Base-by-base conservation (phyloP, 2,888 invertebrate species). In the Schrankia costaestrigalis region DNA sequence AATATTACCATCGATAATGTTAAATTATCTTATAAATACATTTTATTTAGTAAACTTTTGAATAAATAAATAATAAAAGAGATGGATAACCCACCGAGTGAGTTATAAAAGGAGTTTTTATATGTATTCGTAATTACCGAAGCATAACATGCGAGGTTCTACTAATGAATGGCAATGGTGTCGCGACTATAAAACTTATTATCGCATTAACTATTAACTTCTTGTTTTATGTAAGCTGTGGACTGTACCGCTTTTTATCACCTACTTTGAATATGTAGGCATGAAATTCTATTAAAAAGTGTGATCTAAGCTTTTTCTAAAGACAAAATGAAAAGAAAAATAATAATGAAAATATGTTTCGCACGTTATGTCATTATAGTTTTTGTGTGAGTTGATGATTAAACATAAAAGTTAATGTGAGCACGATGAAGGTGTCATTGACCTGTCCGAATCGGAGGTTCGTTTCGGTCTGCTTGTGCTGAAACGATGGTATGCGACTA, bases 381-480 rank as follows among this genome's bases (percentile, higher is more conserved):
- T 53, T 57, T 49, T 51, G 49, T 54, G 53, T 56, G 56, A 48
- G 52, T 58, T 48, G 56, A 60, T 57, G 56, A 56, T 60, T 61
- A 59, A 42, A 51, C 56, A 62, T 56, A 53, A 62, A 56, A 55
- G 46, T 56, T 50, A 51, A 60, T 50, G 58, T 61, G 52, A 54
- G 53, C 53, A 66, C 59, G 62, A 61, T 46, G 53, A 44, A 50
- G 40, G 62, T 75, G 83, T 81, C 82, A 80, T 69, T 80, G 82
- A 80, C 78, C 83, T 67, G 63, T 58, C 56, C 55, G 59, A 47
- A 64, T 57, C 44, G 36, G 62, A 58, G 64, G 57, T 71, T 64
- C 66, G 74, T 77, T 81, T 78, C 78, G 77, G 78, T 79, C 71
- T 77, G 75, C 66, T 77, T 72, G 67, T 74, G 68, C 75, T 78